Conservation (phyloP, 2,113 vertebrate genomes). For the Pangasianodon hypophthalmus region DNA sequence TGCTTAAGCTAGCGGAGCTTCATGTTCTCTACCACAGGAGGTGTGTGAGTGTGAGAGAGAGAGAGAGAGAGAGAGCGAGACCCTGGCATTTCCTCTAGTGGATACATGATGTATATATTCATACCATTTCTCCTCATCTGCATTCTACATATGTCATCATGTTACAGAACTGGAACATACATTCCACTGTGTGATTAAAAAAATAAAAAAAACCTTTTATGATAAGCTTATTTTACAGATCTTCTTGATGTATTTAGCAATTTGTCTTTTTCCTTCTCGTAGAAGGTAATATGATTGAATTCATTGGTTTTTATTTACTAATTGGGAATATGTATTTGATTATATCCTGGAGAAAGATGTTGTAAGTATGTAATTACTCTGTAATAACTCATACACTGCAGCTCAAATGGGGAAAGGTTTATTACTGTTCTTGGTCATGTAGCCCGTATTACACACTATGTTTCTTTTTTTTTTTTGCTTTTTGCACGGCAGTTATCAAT, state of each 20-base stretch:
- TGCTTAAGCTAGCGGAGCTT: conserved; percentile 69
- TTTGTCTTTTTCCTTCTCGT: background rate
- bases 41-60: conserved; percentile 2
- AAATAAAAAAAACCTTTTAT: background rate
- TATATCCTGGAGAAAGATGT: background rate
- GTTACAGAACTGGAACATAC: conserved; percentile 29
- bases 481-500: background rate
- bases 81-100: conserved; percentile 39
- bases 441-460: background rate
- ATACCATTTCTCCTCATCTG: conserved; percentile 25
- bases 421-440: background rate
- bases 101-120: conserved; percentile 43
- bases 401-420: background rate
- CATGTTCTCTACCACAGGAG: conserved; percentile 22
- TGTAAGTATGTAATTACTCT: background rate
- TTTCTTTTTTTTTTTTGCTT: background rate
- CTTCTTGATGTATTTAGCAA: background rate
- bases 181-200: background rate
- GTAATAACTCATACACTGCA: background rate
- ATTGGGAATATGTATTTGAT: background rate
- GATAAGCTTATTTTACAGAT: background rate
- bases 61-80: conserved; percentile 1
- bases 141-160: conserved; percentile 28
- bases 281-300: background rate
- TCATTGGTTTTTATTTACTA: background rate